These are phyloP conservation scores for Adelosebastes latens DNA, from an alignment of 2,797 vertebrate genomes.

Conservation along the genomic window DNA sequence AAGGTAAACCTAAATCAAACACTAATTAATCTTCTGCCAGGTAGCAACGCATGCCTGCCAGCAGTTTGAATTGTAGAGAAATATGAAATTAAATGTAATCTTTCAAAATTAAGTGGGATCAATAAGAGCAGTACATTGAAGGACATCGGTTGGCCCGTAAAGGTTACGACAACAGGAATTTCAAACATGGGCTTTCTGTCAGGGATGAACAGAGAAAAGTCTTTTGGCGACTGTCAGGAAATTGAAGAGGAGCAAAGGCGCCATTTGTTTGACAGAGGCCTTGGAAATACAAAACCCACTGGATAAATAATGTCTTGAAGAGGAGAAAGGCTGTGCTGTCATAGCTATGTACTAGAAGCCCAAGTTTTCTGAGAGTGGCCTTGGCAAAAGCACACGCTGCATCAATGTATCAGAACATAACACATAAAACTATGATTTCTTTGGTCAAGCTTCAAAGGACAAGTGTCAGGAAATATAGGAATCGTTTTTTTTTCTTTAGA, in stretches of 20 bases:
- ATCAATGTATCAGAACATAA: constrained; percentile 30
- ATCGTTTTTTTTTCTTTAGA: neutral
- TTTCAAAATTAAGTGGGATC: constrained; percentile 18
- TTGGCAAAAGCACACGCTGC: constrained; percentile 31
- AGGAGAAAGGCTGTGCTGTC: constrained; percentile 30
- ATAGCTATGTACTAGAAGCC: constrained; percentile 9
- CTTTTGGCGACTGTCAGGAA: neutral
- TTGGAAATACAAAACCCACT: constrained; percentile 49
- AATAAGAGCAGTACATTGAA: neutral
- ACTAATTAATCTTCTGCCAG: constrained; percentile 18
- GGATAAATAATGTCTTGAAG: constrained; percentile 34
- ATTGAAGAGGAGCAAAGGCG: neutral
- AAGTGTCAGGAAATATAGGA: neutral
- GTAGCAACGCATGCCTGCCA: constrained; percentile 1
- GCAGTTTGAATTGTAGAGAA: neutral
- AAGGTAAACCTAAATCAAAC: constrained; percentile 37
- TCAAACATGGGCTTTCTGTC: neutral
- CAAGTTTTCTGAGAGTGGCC: constrained; percentile 16
- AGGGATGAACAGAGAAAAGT: neutral
- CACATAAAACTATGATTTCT: constrained; percentile 9
- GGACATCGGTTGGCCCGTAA: neutral
- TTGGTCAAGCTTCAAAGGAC: constrained; percentile 4
- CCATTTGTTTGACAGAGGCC: constrained; percentile 53
- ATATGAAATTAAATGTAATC: constrained; percentile 12
- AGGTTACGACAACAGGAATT: neutral